Base-by-base conservation (phyloP, 1,140 invertebrate species). In the Zaprionus ornatus region DNA sequence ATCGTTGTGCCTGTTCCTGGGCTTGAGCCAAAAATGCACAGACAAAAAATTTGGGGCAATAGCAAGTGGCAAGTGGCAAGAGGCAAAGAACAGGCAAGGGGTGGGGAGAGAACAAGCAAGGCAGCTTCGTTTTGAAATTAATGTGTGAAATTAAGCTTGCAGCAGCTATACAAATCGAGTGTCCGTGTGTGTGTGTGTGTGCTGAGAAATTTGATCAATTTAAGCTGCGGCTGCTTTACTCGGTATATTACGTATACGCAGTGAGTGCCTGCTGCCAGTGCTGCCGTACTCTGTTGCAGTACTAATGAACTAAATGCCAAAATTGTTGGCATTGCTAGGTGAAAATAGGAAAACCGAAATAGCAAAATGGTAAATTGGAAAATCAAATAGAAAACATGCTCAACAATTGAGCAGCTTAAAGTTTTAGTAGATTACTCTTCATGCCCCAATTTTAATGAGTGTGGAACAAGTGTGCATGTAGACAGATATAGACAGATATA, bases 151-250 rank as follows among this genome's bases (percentile, higher is more conserved):
- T 85, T 82, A 76, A 78, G 75, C 70, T 72, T 64, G 45, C 27
- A 17, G 27, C 32, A 63, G 35, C 59, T 32, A 27, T 65, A 27
- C 35, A 37, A 37, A 37, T 15, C 7, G 40, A n/a, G n/a, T 15
- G 6, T 42, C 9, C n/a, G 6, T 15, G 19, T 50, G 42, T 7
- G 12, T 50, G 19, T 55, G 32, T 55, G 10, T 48, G n/a, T 19
- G 17, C 73, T 79, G 61, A 64, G 65, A 82, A 82, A 72, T 80
- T 82, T 86, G 60, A 72, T 75, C 63, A 85, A 77, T 83, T 63
- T 63, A 59, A 67, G 60, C 68, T 62, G 37, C 35, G 29, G 70
- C 25, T 57, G 27, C 60, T 45, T 23, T 69, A 9, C 40, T 32
- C 12, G 56, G 56, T 81, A 56, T 45, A 64, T 82, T 79, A 82